Percentiles rank a stretch among this genome's conserved stretches.
phyloP scores from a whole-genome alignment of 2,797 vertebrate species.

The Adelosebastes latens region DNA sequence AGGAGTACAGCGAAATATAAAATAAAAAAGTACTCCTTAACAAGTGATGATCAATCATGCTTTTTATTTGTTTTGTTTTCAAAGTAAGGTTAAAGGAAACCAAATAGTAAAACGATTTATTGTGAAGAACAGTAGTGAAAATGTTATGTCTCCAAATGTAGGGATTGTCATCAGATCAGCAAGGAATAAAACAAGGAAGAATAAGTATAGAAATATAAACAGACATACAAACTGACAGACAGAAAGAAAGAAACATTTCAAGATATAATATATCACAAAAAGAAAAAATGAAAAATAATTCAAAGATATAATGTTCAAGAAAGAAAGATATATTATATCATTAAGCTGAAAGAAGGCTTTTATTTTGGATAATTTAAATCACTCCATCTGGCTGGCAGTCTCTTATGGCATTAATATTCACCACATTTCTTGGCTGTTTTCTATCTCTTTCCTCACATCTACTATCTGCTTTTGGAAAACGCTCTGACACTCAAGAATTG shows the following conservation, averaged over 20 bases:
- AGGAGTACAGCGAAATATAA: neutral
- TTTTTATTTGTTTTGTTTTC: neutral
- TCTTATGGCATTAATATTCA: too few relatives aligned
- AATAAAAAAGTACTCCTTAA: neutral
- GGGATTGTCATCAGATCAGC: neutral
- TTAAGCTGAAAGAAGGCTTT: too few relatives aligned
- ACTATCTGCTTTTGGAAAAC: too few relatives aligned
- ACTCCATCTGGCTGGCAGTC: too few relatives aligned
- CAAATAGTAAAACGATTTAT: neutral
- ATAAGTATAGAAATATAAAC: neutral
- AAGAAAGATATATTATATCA: too few relatives aligned
- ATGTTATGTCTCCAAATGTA: neutral
- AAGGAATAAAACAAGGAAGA: neutral
- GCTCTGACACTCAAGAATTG: too few relatives aligned
- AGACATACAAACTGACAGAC: neutral
- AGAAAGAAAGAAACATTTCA: neutral
- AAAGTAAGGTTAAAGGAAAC: neutral
- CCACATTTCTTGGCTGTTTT: too few relatives aligned
- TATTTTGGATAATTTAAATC: too few relatives aligned
- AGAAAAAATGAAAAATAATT: neutral
- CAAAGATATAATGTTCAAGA: too few relatives aligned
- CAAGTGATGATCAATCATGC: neutral
- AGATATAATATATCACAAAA: too few relatives aligned
- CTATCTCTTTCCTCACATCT: too few relatives aligned
- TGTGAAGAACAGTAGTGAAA: neutral